These are phyloP conservation scores for Coecobrya sp. DNA, from an alignment of 2,888 invertebrate species.

Conservation along the genomic window DNA sequence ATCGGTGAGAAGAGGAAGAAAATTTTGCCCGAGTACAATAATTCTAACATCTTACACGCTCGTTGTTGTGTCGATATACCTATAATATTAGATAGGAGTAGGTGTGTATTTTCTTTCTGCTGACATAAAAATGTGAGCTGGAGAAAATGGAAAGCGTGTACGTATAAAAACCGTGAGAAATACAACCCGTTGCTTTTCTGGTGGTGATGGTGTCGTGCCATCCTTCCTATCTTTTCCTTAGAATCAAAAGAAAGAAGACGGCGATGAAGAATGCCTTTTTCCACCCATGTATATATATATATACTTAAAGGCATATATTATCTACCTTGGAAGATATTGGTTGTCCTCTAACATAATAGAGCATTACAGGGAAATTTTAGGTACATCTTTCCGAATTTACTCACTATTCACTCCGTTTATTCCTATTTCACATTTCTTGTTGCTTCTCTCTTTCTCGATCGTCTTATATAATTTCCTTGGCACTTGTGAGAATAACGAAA, in stretches of 20 bases:
- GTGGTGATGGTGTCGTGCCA: slow-evolving; percentile 29
- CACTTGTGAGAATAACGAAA: slow-evolving; percentile 8
- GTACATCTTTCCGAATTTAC: not conserved
- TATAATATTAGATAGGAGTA: not conserved
- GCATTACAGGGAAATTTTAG: not conserved
- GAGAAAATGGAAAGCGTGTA: slow-evolving; percentile 45
- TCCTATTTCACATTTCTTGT: slow-evolving; percentile 4
- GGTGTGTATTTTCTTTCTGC: not conserved
- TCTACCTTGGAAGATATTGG: not conserved
- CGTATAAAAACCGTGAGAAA: slow-evolving; percentile 74
- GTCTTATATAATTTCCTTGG: not conserved
- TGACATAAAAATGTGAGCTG: slow-evolving; percentile 11
- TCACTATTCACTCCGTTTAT: not conserved
- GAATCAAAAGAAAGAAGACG: too few species aligned
- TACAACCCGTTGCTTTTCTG: slow-evolving; percentile 39
- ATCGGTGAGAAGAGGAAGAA: too few species aligned
- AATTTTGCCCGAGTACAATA: too few species aligned
- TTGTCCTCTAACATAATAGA: not conserved
- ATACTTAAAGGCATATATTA: not conserved
- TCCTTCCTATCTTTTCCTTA: slow-evolving; percentile 13
- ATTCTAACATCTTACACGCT: too few species aligned
- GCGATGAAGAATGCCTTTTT: not conserved
- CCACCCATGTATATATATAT: not conserved
- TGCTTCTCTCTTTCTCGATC: not conserved
- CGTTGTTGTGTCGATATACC: not conserved